phyloP scores from a whole-genome alignment of 2,113 vertebrate species.

The Saimiri boliviensis region DNA sequence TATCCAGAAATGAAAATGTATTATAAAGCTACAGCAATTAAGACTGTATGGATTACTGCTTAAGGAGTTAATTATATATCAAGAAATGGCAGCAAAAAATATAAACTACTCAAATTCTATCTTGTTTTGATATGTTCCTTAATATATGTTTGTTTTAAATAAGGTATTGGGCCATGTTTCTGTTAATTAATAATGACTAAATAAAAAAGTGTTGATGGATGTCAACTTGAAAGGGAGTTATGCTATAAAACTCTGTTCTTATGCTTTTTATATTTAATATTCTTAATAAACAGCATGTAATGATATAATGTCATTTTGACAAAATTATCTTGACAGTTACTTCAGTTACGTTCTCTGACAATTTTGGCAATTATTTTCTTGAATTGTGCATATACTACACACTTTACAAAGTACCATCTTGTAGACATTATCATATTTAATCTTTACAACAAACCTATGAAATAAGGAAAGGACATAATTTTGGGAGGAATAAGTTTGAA shows the following conservation, averaged over 20 bases:
- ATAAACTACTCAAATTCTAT: constrained; percentile 10
- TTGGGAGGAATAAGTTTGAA: not conserved
- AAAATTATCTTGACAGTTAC: constrained; percentile 2
- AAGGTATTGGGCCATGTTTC: not conserved
- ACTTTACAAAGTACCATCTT: constrained; percentile 8
- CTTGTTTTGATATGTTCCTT: not conserved
- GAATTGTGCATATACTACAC: not conserved
- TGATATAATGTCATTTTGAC: not conserved
- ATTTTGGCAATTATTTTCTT: constrained; percentile 5
- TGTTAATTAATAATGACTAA: constrained; percentile 23
- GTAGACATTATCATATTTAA: not conserved
- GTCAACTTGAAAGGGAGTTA: not conserved
- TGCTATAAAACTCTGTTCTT: not conserved
- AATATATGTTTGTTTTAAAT: constrained; percentile 42
- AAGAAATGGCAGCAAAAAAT: constrained; percentile 6
- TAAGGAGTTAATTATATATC: constrained; percentile 44
- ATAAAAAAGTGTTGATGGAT: not conserved
- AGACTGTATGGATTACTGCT: not conserved
- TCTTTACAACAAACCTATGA: not conserved
- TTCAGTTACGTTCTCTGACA: no score
- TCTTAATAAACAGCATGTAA: constrained; percentile 16
- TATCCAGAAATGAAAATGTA: not conserved
- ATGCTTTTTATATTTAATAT: not conserved
- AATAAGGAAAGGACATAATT: not conserved
- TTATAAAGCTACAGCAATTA: not conserved